Conservation (phyloP, 2,797 vertebrate species). For the Prunella strophiata region DNA sequence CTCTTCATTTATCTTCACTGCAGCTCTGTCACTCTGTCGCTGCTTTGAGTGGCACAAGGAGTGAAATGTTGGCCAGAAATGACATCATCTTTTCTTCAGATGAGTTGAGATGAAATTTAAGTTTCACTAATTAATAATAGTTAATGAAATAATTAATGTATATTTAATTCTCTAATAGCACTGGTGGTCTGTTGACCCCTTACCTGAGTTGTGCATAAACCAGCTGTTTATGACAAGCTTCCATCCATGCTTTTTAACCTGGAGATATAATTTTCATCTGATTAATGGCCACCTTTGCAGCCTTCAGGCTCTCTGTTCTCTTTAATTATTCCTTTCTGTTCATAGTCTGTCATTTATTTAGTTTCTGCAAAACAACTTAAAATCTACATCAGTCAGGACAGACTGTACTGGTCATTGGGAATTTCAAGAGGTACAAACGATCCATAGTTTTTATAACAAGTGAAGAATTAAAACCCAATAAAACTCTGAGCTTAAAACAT, state of each 20-base stretch:
- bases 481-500: background rate
- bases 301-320: background rate
- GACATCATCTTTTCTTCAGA: slow-evolving; percentile 1
- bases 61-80: background rate
- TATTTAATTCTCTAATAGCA: background rate
- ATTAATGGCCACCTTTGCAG: slow-evolving; percentile 20
- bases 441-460: background rate
- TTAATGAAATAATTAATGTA: background rate
- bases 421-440: slow-evolving; percentile 21
- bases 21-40: background rate
- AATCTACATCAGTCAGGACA: background rate
- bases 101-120: background rate
- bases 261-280: slow-evolving; percentile 1
- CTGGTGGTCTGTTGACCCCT: slow-evolving; percentile 24
- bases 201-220: slow-evolving; percentile 33
- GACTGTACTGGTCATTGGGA: background rate
- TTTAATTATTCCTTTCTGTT: slow-evolving; percentile 60
- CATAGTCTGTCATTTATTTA: slow-evolving; percentile 38
- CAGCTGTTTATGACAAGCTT: slow-evolving; percentile 42
- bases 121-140: background rate
- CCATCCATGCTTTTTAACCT: slow-evolving; percentile 33
- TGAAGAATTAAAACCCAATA: background rate
- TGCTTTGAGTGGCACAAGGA: background rate
- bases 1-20: background rate
- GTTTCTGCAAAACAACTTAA: slow-evolving; percentile 27